phyloP scores from a whole-genome alignment of 2,113 vertebrate genomes.

The Ochotona curzoniae region DNA sequence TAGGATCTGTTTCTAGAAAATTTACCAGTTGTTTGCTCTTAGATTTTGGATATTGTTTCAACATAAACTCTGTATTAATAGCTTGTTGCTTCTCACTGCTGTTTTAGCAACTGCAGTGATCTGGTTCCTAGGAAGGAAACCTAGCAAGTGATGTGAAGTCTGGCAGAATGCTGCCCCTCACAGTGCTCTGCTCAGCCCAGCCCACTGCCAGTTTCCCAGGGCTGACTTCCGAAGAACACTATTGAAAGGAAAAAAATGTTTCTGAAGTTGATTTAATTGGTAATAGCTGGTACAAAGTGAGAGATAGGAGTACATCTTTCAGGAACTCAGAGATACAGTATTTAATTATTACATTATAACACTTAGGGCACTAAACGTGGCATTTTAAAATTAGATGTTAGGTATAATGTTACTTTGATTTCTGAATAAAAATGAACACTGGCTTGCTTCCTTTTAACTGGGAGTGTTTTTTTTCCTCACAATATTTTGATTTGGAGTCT shows the following conservation, averaged over 20 bases:
- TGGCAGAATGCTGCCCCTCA: not conserved
- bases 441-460: not conserved
- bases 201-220: too few species aligned
- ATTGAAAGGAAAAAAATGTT: not conserved
- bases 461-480: not conserved
- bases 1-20: conserved; percentile 44
- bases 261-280: not conserved
- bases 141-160: not conserved
- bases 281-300: not conserved
- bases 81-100: not conserved
- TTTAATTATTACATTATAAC: not conserved
- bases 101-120: not conserved
- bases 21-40: conserved; percentile 38
- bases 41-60: conserved; percentile 16
- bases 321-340: not conserved
- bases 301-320: not conserved
- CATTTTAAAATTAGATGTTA: not conserved
- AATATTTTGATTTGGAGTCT: conserved; percentile 18
- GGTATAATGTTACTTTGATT: not conserved
- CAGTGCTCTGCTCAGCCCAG: accelerated
- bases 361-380: not conserved
- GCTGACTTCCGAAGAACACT: not conserved
- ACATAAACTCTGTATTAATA: not conserved
- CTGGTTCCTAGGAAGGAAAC: not conserved
- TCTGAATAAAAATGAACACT: not conserved